Conservation (phyloP, 2,797 vertebrate species). For the Acridotheres tristis region DNA sequence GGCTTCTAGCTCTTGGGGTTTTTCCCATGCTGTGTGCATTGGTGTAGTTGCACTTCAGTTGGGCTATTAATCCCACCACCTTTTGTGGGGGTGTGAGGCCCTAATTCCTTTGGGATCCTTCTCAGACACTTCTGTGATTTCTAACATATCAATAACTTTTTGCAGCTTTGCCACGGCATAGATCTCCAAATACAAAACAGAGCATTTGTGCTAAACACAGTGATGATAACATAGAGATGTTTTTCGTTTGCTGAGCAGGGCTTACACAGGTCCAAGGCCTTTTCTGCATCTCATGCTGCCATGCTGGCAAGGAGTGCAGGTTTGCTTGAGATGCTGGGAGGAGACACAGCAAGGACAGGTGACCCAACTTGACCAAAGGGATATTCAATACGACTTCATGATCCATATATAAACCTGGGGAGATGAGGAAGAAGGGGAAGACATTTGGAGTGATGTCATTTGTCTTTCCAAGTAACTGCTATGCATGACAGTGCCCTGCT, state of each 20-base stretch:
- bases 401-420: not conserved
- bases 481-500: not conserved
- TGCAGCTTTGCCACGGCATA: not conserved
- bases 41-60: not conserved
- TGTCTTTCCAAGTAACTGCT: not conserved
- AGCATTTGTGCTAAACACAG: not conserved
- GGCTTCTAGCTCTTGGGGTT: not conserved
- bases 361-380: not conserved
- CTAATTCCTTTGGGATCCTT: not conserved
- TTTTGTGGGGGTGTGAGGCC: fast-evolving
- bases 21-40: not conserved
- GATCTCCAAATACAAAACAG: not conserved
- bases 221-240: not conserved
- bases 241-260: not conserved
- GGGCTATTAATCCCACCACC: not conserved
- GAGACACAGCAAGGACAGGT: not conserved
- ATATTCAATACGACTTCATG: not conserved
- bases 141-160: not conserved
- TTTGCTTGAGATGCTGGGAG: not conserved
- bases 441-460: not conserved
- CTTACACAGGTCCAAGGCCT: not conserved
- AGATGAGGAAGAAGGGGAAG: not conserved
- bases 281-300: not conserved
- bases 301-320: not conserved
- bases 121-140: not conserved